Percentiles rank a stretch among this genome's conserved stretches.
phyloP scores from a whole-genome alignment of 2,113 vertebrate genomes.

The Canis aureus region DNA sequence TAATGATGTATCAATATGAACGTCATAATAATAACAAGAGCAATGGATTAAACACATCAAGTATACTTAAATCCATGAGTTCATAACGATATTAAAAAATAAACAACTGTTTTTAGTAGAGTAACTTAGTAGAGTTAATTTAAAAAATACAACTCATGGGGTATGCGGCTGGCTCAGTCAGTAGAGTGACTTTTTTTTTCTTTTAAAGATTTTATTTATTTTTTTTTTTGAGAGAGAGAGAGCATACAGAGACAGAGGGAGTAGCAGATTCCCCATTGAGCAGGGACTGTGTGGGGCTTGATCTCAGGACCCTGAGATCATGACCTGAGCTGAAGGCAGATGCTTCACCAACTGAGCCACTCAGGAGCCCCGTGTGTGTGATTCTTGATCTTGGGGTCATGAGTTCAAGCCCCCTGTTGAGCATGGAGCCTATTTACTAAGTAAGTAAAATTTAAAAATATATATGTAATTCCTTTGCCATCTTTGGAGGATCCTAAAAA shows the following conservation, averaged over 20 bases:
- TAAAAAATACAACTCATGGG: neutral
- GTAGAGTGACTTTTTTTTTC: neutral
- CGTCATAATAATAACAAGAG: neutral
- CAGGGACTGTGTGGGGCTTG: too few species aligned
- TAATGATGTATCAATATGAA: neutral
- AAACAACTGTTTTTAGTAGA: neutral
- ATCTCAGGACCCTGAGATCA: too few species aligned
- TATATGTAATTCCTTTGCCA: neutral
- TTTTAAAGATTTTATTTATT: too few species aligned
- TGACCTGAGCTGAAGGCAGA: too few species aligned
- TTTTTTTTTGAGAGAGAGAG: too few species aligned
- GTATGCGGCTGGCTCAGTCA: neutral
- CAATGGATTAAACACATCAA: neutral
- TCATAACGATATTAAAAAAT: neutral
- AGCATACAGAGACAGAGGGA: too few species aligned
- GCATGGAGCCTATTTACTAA: neutral
- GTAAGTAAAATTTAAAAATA: neutral
- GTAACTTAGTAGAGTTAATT: neutral
- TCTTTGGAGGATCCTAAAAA: neutral
- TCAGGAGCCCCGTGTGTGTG: too few species aligned
- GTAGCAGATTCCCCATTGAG: too few species aligned
- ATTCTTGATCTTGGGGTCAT: neutral
- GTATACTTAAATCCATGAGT: neutral
- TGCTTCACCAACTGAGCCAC: too few species aligned
- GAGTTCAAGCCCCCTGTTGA: neutral